A percentile compares a stretch with the other conserved stretches of the same genome.
phyloP scores from a whole-genome alignment of 2,797 vertebrate genomes.

The Linurgus olivaceus region DNA sequence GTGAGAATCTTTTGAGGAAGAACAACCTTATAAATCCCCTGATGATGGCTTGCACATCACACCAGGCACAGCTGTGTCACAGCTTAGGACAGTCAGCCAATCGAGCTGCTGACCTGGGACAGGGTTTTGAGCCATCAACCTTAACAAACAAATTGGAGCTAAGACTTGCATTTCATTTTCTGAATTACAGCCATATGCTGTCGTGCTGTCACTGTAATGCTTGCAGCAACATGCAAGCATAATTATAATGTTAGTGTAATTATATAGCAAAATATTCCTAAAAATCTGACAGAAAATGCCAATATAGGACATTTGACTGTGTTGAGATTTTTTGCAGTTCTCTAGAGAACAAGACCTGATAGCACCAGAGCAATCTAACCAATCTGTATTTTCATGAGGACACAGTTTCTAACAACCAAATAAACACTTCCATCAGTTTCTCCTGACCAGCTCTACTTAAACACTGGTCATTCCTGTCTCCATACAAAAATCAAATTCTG shows the following conservation, averaged over 20 bases:
- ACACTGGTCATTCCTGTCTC: not conserved
- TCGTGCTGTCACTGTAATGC: not conserved
- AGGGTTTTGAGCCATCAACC: not conserved
- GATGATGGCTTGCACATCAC: not conserved
- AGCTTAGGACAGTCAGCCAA: rapidly evolving
- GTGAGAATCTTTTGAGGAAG: not conserved
- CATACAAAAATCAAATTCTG: not conserved
- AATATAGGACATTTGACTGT: not conserved
- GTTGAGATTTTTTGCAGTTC: not conserved
- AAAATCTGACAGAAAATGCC: not conserved
- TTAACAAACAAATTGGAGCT: not conserved
- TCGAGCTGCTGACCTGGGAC: not conserved
- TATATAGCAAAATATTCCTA: not conserved
- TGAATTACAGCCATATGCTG: not conserved
- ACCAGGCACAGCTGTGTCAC: not conserved
- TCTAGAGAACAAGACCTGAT: not conserved
- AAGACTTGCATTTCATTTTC: not conserved
- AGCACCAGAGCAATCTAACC: not conserved
- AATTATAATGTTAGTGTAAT: not conserved
- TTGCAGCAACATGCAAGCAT: not conserved
- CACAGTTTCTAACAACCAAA: not conserved
- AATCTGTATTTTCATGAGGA: not conserved
- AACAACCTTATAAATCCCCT: not conserved
- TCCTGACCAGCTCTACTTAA: not conserved
- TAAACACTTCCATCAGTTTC: not conserved